A percentile compares a stretch with the other conserved stretches of the same genome.
These are phyloP conservation scores for Acleris emargana DNA, from an alignment of 2,888 invertebrate species.

Conservation along the genomic window DNA sequence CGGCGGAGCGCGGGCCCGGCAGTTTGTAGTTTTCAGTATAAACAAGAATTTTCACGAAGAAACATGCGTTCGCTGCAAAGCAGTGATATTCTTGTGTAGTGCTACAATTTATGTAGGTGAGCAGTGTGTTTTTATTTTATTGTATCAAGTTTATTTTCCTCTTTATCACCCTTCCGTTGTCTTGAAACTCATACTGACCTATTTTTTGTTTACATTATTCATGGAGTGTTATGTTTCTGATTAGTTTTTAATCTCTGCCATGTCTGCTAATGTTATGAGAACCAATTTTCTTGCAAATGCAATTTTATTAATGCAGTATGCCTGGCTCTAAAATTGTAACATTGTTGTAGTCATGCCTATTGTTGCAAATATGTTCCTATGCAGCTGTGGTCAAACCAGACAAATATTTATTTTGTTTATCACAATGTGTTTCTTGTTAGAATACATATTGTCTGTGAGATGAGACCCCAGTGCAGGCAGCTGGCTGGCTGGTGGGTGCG, in stretches of 20 bases:
- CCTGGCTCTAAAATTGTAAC: too few species aligned
- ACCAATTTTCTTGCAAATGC: not conserved
- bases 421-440: too few species aligned
- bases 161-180: not conserved
- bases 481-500: not conserved
- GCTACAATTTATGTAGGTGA: slow-evolving; percentile 30
- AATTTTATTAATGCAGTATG: not conserved
- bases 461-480: too few species aligned
- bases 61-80: slow-evolving; percentile 20
- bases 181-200: not conserved
- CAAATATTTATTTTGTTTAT: too few species aligned
- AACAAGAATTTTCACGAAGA: slow-evolving; percentile 21
- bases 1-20: slow-evolving; percentile 39
- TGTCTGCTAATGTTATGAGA: slow-evolving; percentile 3
- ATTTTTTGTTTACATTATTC: not conserved
- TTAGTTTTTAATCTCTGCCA: slow-evolving; percentile 3
- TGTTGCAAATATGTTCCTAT: too few species aligned
- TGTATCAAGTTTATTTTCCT: not conserved
- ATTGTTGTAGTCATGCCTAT: too few species aligned
- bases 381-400: too few species aligned
- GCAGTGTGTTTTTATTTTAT: not conserved
- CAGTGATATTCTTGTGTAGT: slow-evolving; percentile 14
- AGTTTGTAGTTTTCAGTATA: slow-evolving; percentile 16
- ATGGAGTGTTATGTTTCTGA: not conserved
- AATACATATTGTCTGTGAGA: too few species aligned